These are phyloP conservation scores for Tauraco hartlaubi DNA, from an alignment of 2,797 vertebrate genomes.

Conservation along the genomic window DNA sequence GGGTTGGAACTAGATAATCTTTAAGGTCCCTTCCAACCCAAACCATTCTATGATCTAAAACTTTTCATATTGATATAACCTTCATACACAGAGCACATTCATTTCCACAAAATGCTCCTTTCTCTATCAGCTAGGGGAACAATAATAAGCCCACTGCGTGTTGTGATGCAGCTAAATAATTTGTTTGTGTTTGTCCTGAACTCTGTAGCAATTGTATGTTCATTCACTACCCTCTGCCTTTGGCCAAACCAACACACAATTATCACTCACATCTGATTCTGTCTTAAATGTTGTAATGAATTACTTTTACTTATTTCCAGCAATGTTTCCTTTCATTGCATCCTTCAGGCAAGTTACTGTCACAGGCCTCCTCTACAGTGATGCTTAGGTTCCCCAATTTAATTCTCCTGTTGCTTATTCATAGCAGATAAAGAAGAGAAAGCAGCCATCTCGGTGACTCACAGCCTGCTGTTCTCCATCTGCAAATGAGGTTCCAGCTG, in stretches of 20 bases:
- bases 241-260: neutral
- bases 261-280: neutral
- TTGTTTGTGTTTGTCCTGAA: neutral
- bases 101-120: neutral
- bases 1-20: too few relatives aligned
- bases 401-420: neutral
- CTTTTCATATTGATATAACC: neutral
- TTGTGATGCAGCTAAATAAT: neutral
- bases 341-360: neutral
- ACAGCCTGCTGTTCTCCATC: neutral
- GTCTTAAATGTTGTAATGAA: neutral
- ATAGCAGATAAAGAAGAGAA: neutral
- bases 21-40: too few relatives aligned
- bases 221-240: neutral
- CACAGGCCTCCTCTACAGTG: neutral
- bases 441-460: neutral
- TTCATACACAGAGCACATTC: neutral
- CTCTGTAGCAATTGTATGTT: neutral
- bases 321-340: neutral
- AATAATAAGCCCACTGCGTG: neutral
- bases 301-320: constrained; percentile 4
- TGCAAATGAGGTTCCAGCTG: neutral
- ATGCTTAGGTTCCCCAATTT: neutral
- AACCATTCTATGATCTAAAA: neutral
- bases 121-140: neutral